These are phyloP conservation scores for Corythoichthys intestinalis DNA, from an alignment of 2,113 vertebrate species.

Conservation along the genomic window DNA sequence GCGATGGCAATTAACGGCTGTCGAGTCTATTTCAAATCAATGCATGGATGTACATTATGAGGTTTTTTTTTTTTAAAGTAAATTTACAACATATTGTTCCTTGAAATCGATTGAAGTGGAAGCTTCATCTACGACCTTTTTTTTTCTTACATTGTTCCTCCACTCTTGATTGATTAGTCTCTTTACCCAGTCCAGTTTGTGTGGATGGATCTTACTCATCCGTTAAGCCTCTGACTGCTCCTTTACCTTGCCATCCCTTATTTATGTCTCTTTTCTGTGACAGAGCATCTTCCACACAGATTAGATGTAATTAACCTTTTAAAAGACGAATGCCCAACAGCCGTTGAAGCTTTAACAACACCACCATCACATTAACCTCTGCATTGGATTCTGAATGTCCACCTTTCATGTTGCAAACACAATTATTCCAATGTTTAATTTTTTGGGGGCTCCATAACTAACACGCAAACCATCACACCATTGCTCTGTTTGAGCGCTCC, in stretches of 20 bases:
- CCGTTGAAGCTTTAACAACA: constrained; percentile 54
- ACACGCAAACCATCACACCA: constrained; percentile 18
- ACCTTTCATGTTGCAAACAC: neutral
- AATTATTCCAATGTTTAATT: neutral
- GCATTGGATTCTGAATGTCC: neutral
- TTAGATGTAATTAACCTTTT: constrained; percentile 73
- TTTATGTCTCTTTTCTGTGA: constrained; percentile 58
- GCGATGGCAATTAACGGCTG: neutral
- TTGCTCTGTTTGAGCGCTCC: constrained; percentile 4
- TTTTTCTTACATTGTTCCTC: constrained; percentile 15
- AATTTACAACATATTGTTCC: constrained; percentile 5
- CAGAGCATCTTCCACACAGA: constrained; percentile 54
- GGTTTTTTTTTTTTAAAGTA: neutral
- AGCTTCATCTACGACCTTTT: constrained; percentile 4
- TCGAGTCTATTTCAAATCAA: neutral
- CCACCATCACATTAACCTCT: constrained; percentile 4
- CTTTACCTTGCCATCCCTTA: constrained; percentile 61
- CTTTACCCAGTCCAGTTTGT: constrained; percentile 49
- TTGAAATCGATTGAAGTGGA: constrained; percentile 8
- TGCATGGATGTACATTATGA: too few relatives aligned
- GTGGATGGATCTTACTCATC: constrained; percentile 34
- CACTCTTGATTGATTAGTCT: constrained; percentile 40
- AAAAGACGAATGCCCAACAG: constrained; percentile 42
- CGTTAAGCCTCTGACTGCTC: constrained; percentile 34
- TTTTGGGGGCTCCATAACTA: neutral